These are phyloP conservation scores for Stichodactyla mertensii DNA, from an alignment of 64 coral and sea anemone species.

Conservation along the genomic window DNA sequence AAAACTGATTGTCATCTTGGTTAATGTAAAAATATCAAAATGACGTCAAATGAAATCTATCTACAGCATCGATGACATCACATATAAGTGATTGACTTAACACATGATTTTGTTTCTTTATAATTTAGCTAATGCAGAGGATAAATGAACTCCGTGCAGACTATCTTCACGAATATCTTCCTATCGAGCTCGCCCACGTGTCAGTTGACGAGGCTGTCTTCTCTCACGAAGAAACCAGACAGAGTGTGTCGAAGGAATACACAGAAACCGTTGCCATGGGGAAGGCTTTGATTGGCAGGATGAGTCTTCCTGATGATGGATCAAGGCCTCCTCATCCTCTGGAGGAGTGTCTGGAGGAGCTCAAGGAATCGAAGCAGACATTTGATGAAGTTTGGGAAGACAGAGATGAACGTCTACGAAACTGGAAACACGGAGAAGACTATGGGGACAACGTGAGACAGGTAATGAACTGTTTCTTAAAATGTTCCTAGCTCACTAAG, in stretches of 20 bases:
- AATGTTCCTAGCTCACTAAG: background rate
- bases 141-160: conserved; percentile 48
- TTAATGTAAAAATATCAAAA: background rate
- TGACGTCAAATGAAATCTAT: background rate
- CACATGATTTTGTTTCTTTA: background rate
- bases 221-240: conserved; percentile 63
- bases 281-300: conserved; percentile 72
- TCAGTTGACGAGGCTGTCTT: conserved; percentile 44
- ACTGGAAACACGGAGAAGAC: conserved; percentile 66
- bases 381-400: conserved; percentile 84
- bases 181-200: conserved; percentile 33
- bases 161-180: conserved; percentile 60
- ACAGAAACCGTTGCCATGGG: conserved; percentile 79
- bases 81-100: no score
- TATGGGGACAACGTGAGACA: conserved; percentile 54
- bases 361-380: conserved; percentile 45
- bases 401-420: conserved; percentile 40
- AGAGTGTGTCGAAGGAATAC: conserved; percentile 69
- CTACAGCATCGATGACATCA: background rate
- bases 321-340: conserved; percentile 63
- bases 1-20: no score
- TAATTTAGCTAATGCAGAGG: conserved; percentile 58
- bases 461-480: conserved; percentile 19
- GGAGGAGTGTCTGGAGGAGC: conserved; percentile 64
- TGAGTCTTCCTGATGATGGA: conserved; percentile 47